These are phyloP conservation scores for Mormyrus hasselquistii DNA, from an alignment of 2,797 vertebrate species.

Conservation along the genomic window DNA sequence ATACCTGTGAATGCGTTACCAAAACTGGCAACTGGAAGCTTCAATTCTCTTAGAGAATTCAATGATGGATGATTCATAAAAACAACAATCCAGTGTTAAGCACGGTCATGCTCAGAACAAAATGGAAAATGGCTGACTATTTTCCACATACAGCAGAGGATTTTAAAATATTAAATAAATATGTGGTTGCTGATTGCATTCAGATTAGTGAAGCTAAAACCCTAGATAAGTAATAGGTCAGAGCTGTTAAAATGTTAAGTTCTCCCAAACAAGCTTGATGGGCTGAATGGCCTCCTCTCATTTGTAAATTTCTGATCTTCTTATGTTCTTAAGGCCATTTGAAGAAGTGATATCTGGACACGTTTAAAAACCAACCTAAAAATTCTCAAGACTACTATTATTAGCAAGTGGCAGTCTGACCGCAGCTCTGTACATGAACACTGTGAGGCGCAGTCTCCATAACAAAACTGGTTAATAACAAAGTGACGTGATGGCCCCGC, in stretches of 20 bases:
- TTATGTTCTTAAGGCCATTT: background rate
- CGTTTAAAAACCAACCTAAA: background rate
- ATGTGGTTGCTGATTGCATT: background rate
- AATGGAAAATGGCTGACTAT: background rate
- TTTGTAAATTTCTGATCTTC: background rate
- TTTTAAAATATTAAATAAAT: background rate
- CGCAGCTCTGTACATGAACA: background rate
- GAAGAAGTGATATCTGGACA: background rate
- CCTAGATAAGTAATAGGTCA: background rate
- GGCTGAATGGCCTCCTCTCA: background rate
- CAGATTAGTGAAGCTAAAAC: background rate
- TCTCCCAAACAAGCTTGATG: background rate
- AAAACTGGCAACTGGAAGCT: background rate
- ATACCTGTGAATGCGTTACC: background rate
- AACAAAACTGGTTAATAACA: background rate
- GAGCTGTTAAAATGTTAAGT: too few species aligned
- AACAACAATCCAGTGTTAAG: background rate
- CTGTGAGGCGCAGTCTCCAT: background rate
- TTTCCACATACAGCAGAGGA: background rate
- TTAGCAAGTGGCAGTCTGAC: background rate
- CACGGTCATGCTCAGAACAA: background rate
- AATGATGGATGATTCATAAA: background rate
- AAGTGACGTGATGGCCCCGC: background rate
- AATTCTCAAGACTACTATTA: background rate
- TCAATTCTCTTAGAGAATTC: background rate